Conservation (phyloP, 2,888 invertebrate genomes). For the Ceraclea dissimilis region DNA sequence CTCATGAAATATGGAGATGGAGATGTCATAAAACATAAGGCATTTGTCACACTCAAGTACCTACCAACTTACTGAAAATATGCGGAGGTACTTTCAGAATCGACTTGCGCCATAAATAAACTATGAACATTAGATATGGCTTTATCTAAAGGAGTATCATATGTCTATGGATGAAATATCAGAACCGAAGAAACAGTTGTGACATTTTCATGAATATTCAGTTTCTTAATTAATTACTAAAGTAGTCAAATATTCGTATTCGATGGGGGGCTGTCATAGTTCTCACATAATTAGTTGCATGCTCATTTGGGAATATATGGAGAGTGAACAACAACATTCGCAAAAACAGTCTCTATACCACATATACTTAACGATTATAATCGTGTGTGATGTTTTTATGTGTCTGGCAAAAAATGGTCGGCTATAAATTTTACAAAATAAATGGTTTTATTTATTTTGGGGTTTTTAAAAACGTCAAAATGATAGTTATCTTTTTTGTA, state of each 20-base stretch:
- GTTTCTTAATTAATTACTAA: not conserved
- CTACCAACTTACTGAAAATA: not conserved
- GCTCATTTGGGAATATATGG: slow-evolving; percentile 18
- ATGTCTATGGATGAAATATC: not conserved
- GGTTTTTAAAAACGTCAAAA: slow-evolving; percentile 21
- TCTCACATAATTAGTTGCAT: slow-evolving; percentile 21
- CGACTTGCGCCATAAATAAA: not conserved
- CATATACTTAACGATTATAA: not conserved
- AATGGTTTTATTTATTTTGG: slow-evolving; percentile 22
- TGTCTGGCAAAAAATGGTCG: slow-evolving; percentile 9
- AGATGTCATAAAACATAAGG: slow-evolving; percentile 8
- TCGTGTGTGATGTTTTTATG: slow-evolving; percentile 2
- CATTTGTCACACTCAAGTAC: slow-evolving; percentile 6
- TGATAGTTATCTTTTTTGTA: slow-evolving; percentile 10
- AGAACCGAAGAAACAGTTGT: not conserved
- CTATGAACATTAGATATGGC: not conserved
- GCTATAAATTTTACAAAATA: slow-evolving; percentile 20
- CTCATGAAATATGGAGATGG: slow-evolving; percentile 9
- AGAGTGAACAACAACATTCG: slow-evolving; percentile 3
- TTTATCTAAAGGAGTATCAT: not conserved
- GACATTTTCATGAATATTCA: not conserved
- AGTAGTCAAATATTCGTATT: not conserved
- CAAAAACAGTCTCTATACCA: not conserved
- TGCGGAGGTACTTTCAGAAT: not conserved
- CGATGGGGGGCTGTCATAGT: slow-evolving; percentile 13